Conservation (phyloP, 2,113 vertebrate genomes). For the Rhabdomys dilectus region DNA sequence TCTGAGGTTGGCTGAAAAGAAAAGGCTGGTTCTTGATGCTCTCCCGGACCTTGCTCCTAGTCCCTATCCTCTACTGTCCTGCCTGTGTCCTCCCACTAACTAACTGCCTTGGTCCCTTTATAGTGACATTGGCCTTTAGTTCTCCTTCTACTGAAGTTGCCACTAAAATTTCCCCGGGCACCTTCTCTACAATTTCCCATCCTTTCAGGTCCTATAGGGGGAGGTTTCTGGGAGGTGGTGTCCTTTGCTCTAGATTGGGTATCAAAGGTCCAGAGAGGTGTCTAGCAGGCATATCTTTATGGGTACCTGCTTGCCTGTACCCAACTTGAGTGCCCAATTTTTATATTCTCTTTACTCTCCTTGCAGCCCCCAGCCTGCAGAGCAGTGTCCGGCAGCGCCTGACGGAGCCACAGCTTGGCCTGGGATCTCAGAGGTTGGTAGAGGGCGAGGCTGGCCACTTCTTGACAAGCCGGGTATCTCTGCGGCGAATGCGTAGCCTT, state of each 20-base stretch:
- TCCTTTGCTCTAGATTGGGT: conserved; percentile 48
- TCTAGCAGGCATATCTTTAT: conserved; percentile 29
- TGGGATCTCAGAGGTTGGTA: conserved; percentile 99
- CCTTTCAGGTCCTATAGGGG: conserved; percentile 46
- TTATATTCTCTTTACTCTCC: conserved; percentile 74
- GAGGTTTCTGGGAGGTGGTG: conserved; percentile 69
- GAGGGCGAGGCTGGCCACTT: conserved; percentile 89
- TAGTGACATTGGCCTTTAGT: conserved; percentile 27
- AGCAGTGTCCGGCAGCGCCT: conserved; percentile 95
- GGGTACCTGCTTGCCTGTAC: not conserved
- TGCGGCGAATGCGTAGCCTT: conserved; percentile 93
- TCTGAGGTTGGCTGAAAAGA: conserved; percentile 44
- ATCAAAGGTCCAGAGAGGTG: conserved; percentile 21
- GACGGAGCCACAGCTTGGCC: conserved; percentile 93
- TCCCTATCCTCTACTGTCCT: conserved; percentile 34
- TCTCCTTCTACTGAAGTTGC: conserved; percentile 52
- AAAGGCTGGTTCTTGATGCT: conserved; percentile 79
- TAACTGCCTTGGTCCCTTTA: conserved; percentile 69
- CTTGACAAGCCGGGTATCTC: conserved; percentile 88
- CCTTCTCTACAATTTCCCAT: conserved; percentile 55
- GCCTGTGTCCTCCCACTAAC: conserved; percentile 69
- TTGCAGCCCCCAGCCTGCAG: conserved; percentile 95
- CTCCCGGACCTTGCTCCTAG: conserved; percentile 66
- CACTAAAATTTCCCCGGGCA: conserved; percentile 73
- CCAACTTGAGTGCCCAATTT: not conserved